Percentiles rank a stretch among this genome's conserved stretches.
phyloP scores from a whole-genome alignment of 2,797 vertebrate species.

The Heliangelus exortis region DNA sequence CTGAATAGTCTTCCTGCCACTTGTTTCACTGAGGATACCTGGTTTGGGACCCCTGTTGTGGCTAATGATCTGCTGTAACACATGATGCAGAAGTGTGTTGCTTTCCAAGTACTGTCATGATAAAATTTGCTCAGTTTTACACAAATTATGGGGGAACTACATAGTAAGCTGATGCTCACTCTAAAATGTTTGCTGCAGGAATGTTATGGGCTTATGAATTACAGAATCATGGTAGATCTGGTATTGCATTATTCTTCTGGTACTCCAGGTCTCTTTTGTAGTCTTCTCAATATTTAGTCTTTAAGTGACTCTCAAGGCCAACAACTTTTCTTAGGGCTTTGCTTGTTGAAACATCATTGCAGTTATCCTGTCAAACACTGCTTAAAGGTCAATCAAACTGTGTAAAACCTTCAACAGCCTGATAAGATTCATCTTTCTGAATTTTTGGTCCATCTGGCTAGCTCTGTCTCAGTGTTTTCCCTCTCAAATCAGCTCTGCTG shows the following conservation, averaged over 20 bases:
- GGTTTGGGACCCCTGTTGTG: not conserved
- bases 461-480: not conserved
- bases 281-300: not conserved
- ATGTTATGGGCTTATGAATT: not conserved
- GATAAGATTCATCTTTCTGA: not conserved
- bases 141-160: not conserved
- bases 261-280: not conserved
- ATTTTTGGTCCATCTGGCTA: not conserved
- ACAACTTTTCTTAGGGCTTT: not conserved
- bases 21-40: not conserved
- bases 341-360: not conserved
- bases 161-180: not conserved
- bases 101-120: not conserved
- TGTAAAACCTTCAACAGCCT: not conserved
- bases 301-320: not conserved
- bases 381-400: slow-evolving; percentile 9
- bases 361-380: not conserved
- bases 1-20: not conserved
- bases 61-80: not conserved
- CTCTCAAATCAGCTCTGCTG: not conserved
- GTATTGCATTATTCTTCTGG: not conserved
- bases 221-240: not conserved
- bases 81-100: not conserved
- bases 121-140: not conserved
- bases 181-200: not conserved